These are phyloP conservation scores for Charadrius vociferus DNA, from an alignment of 2,113 vertebrate genomes.

Conservation along the genomic window DNA sequence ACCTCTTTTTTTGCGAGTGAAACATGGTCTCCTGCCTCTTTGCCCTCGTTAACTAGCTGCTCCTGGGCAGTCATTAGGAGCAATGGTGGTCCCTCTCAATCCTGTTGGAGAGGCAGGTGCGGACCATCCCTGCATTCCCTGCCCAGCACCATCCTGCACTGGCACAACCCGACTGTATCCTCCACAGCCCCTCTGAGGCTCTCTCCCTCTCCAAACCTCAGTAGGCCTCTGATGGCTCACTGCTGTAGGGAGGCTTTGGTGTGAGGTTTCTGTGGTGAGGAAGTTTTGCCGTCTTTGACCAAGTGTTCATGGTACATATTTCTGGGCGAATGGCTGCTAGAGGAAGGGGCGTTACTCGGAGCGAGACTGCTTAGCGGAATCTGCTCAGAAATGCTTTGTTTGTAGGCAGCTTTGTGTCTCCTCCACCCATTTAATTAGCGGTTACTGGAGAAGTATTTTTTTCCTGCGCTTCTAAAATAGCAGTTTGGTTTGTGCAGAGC, in stretches of 20 bases:
- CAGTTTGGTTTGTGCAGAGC: not conserved
- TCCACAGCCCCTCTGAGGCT: not conserved
- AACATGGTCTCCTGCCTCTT: not conserved
- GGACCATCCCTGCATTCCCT: not conserved
- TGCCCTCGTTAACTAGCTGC: not conserved
- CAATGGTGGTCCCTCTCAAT: accelerated
- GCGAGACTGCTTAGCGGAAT: not conserved
- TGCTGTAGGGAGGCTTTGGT: not conserved
- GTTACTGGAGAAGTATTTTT: not conserved
- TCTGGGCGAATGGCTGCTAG: not conserved
- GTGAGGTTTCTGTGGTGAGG: not conserved
- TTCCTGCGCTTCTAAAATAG: not conserved
- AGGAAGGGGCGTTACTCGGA: not conserved
- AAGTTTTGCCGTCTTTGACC: not conserved
- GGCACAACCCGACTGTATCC: not conserved
- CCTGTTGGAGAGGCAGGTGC: not conserved
- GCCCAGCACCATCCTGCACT: not conserved
- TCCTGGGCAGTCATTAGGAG: not conserved
- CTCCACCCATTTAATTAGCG: not conserved
- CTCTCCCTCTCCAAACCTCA: not conserved
- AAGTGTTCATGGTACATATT: accelerated
- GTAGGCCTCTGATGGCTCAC: not conserved
- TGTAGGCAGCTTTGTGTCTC: not conserved
- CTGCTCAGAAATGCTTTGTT: not conserved
- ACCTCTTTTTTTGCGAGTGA: not conserved